Evolutionary conservation across 2,888 invertebrate species (phyloP).

Genomic region (Phymatocera aterrima): DNA sequence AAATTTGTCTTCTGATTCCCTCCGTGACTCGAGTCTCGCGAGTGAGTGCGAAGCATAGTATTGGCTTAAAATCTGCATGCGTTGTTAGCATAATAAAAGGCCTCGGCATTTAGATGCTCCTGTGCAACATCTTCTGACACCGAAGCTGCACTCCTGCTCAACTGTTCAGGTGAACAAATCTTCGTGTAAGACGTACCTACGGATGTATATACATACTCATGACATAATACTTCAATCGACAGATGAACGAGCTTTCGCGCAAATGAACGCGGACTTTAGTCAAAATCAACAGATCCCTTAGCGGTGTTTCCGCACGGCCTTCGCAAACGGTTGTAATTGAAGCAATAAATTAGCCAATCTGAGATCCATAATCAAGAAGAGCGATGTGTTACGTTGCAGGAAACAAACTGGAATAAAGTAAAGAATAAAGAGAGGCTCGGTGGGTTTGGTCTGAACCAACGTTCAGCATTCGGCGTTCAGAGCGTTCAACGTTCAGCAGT

Average conservation of each 20-base stretch:
- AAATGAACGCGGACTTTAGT: conserved; percentile 6
- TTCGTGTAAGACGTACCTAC: background rate
- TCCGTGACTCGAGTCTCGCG: background rate
- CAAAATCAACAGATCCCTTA: conserved; percentile 28
- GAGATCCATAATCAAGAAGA: conserved; percentile 44
- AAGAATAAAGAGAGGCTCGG: conserved; percentile 51
- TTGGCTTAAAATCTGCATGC: conserved; percentile 37
- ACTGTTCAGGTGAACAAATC: background rate
- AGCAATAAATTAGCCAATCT: conserved; percentile 40
- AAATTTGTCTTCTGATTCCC: conserved; percentile 15
- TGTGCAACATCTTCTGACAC: conserved; percentile 56
- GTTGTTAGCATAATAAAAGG: conserved; percentile 24
- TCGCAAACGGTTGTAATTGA: conserved; percentile 28
- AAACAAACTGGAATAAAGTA: conserved; percentile 60
- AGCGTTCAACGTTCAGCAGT: conserved; percentile 48
- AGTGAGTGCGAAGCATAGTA: background rate
- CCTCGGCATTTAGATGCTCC: conserved; percentile 47
- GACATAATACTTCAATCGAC: background rate
- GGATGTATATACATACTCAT: background rate
- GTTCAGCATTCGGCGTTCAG: conserved; percentile 53
- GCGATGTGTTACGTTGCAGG: conserved; percentile 50
- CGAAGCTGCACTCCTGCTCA: conserved; percentile 52
- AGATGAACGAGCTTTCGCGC: background rate
- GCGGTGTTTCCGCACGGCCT: conserved; percentile 3
- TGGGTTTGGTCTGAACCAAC: conserved; percentile 43